Percentiles rank a stretch among this genome's conserved stretches.
Conservation (phyloP, 1,140 invertebrate genomes). For the Caenorhabditis elegans region DNA sequence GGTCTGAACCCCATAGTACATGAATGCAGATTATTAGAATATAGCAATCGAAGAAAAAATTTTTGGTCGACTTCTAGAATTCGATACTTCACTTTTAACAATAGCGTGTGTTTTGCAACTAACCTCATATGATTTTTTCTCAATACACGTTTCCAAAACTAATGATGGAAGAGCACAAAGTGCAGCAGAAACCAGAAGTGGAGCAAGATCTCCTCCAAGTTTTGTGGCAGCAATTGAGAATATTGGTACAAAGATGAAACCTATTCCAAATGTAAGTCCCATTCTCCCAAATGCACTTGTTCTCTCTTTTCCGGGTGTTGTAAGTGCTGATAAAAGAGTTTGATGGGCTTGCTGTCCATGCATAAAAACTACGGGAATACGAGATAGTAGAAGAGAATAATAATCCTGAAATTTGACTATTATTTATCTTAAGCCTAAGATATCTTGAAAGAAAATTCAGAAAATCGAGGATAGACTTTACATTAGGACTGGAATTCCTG, state of each 20-base stretch:
- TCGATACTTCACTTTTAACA: no score
- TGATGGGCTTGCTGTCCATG: constrained; percentile 51
- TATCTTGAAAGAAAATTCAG: no score
- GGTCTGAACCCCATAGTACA: no score
- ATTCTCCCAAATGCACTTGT: constrained; percentile 49
- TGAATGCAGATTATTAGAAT: no score
- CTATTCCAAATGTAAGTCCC: constrained; percentile 50
- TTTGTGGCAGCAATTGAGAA: constrained; percentile 41
- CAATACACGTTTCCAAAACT: constrained; percentile 32
- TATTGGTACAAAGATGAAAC: constrained; percentile 49
- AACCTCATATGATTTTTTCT: constrained; percentile 42
- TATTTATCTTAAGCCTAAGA: no score
- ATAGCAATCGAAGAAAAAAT: no score
- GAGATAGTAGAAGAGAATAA: constrained; percentile 33
- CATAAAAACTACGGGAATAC: constrained; percentile 43
- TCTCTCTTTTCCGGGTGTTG: constrained; percentile 44
- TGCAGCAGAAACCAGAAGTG: constrained; percentile 37
- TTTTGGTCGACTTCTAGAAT: no score
- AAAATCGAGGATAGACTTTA: no score
- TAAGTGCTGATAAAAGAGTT: constrained; percentile 47
- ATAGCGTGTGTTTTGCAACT: no score
- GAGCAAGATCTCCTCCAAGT: constrained; percentile 35
- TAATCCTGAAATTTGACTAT: constrained; percentile 47
- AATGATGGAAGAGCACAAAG: constrained; percentile 26
- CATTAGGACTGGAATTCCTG: no score